Percentiles rank a stretch among this genome's conserved stretches.
Evolutionary conservation across 2,797 vertebrate species (phyloP).

Genomic region (Fundulus diaphanus): DNA sequence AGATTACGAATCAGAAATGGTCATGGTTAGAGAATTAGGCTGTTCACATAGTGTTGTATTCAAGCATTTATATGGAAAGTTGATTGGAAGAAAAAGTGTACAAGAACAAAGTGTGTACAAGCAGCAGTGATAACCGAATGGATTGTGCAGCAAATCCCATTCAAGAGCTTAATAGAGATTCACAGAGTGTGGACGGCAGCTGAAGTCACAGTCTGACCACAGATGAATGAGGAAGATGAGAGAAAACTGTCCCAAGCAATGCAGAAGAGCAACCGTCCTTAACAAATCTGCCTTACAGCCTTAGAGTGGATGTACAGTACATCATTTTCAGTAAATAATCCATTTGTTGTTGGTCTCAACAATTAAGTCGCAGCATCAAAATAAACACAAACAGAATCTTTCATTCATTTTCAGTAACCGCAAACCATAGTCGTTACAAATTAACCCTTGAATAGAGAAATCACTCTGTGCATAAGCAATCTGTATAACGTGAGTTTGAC

Average conservation of each 20-base stretch:
- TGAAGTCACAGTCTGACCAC: no score
- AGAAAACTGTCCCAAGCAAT: neutral
- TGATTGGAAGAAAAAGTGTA: neutral
- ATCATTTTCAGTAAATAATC: neutral
- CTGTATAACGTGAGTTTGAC: neutral
- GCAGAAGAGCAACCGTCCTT: no score
- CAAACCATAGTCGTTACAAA: neutral
- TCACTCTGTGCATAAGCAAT: neutral
- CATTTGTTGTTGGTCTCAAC: neutral
- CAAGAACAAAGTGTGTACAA: no score
- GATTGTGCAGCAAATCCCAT: neutral
- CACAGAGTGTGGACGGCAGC: no score
- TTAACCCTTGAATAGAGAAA: neutral
- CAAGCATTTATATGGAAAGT: neutral
- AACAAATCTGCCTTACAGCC: neutral
- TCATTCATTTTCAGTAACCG: neutral
- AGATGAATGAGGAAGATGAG: neutral
- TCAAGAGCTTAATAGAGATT: neutral
- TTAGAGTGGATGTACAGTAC: no score
- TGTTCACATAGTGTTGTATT: neutral
- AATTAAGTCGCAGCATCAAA: neutral
- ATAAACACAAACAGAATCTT: no score
- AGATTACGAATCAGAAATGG: neutral
- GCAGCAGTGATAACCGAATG: no score
- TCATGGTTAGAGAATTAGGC: neutral